These are phyloP conservation scores for Raja brachyura DNA, from an alignment of 2,113 vertebrate species.

Conservation along the genomic window DNA sequence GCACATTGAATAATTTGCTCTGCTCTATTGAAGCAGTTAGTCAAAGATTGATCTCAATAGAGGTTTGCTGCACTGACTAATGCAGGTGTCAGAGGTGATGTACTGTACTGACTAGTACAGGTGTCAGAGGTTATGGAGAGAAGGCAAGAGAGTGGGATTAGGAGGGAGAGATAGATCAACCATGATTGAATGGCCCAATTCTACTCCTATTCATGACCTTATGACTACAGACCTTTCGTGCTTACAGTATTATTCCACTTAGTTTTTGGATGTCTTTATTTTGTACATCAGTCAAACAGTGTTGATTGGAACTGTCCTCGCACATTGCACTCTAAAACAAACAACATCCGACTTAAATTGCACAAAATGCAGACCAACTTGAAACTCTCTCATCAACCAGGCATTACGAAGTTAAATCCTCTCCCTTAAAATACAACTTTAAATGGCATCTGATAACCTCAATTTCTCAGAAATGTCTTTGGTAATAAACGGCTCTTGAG, in stretches of 20 bases:
- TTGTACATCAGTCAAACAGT: not conserved
- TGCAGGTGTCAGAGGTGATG: too few relatives aligned
- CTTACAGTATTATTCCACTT: not conserved
- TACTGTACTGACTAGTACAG: not conserved
- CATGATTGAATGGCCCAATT: too few relatives aligned
- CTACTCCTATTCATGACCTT: too few relatives aligned
- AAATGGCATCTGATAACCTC: slow-evolving; percentile 10
- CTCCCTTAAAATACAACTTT: not conserved
- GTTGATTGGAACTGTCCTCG: not conserved
- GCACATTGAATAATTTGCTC: not conserved
- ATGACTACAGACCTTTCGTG: not conserved
- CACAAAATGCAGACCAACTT: not conserved
- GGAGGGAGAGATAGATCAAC: too few relatives aligned
- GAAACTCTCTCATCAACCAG: not conserved
- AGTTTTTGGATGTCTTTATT: not conserved
- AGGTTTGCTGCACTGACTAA: not conserved
- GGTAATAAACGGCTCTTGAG: slow-evolving; percentile 10
- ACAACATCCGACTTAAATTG: not conserved
- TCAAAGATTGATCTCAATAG: not conserved
- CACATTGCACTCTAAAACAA: not conserved
- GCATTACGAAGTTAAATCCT: slow-evolving; percentile 22
- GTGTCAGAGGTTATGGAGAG: too few relatives aligned
- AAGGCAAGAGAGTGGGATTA: too few relatives aligned
- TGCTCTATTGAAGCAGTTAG: not conserved
- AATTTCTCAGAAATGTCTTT: slow-evolving; percentile 27